These are phyloP conservation scores for Chrosomus eos DNA, from an alignment of 2,797 vertebrate species.

Conservation along the genomic window DNA sequence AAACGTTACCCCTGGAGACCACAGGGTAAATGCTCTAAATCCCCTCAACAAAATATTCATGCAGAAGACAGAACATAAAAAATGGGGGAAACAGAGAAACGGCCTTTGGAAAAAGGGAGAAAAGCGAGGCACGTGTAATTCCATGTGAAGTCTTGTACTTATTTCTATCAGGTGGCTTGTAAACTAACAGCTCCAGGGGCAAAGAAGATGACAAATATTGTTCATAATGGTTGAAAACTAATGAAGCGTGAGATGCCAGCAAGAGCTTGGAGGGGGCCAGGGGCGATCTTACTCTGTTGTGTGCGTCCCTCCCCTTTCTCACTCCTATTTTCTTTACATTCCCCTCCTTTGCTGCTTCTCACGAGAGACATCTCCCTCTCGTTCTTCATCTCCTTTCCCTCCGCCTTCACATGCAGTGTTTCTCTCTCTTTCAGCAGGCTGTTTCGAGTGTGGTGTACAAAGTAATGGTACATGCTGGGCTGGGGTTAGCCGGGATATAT, in stretches of 20 bases:
- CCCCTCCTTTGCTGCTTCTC: conserved; percentile 27
- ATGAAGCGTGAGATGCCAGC: conserved; percentile 64
- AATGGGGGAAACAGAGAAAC: conserved; percentile 34
- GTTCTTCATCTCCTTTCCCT: conserved; percentile 23
- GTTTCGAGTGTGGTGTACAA: conserved; percentile 1
- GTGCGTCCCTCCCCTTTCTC: conserved; percentile 13
- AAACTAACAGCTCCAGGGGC: conserved; percentile 60
- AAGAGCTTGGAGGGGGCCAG: conserved; percentile 57
- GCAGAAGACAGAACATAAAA: conserved; percentile 30
- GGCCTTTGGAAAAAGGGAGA: conserved; percentile 33
- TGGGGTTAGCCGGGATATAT: not conserved
- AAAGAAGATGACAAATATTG: conserved; percentile 67
- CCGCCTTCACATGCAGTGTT: conserved; percentile 22
- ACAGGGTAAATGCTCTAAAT: conserved; percentile 41
- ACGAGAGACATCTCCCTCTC: conserved; percentile 19
- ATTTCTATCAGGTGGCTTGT: conserved; percentile 66
- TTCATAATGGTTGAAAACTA: conserved; percentile 65
- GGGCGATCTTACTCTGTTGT: conserved; percentile 46
- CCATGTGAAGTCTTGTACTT: conserved; percentile 61
- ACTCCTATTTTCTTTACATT: conserved; percentile 14
- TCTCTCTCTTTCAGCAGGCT: conserved; percentile 8
- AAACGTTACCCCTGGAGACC: conserved; percentile 23
- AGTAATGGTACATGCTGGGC: conserved; percentile 19
- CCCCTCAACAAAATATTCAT: conserved; percentile 37
- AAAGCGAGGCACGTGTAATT: conserved; percentile 55